Percentiles rank a stretch among this genome's conserved stretches.
These are phyloP conservation scores for Semotilus atromaculatus DNA, from an alignment of 2,797 vertebrate species.

Conservation along the genomic window DNA sequence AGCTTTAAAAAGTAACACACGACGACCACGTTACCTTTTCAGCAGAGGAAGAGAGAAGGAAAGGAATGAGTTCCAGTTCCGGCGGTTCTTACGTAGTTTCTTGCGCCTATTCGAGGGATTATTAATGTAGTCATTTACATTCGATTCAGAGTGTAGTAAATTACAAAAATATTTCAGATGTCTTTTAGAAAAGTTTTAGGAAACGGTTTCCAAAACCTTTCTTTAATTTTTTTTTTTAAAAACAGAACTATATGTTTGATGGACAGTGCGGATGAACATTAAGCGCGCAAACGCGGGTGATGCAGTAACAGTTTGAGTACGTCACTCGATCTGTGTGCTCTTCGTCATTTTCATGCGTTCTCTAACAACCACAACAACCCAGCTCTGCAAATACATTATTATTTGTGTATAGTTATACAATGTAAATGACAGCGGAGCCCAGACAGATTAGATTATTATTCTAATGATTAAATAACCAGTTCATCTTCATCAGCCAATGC, in stretches of 20 bases:
- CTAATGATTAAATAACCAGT: not conserved
- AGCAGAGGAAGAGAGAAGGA: conserved; percentile 76
- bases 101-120: conserved; percentile 47
- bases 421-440: not conserved
- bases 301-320: not conserved
- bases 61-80: conserved; percentile 75
- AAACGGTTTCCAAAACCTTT: rapidly evolving
- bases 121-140: not conserved
- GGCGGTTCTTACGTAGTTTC: conserved; percentile 61
- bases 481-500: not conserved
- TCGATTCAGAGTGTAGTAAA: too few species aligned
- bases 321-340: not conserved
- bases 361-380: not conserved
- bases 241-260: not conserved
- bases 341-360: conserved; percentile 22
- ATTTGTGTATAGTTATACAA: too few species aligned
- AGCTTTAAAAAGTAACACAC: conserved; percentile 36
- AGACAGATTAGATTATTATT: not conserved
- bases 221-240: too few species aligned
- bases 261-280: conserved; percentile 43
- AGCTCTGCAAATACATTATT: not conserved
- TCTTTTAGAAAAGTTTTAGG: rapidly evolving
- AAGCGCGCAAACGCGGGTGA: not conserved
- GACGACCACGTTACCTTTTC: conserved; percentile 83
- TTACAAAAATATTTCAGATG: rapidly evolving